phyloP scores from a whole-genome alignment of 1,140 invertebrate species.

The Stegodyphus dumicola region DNA sequence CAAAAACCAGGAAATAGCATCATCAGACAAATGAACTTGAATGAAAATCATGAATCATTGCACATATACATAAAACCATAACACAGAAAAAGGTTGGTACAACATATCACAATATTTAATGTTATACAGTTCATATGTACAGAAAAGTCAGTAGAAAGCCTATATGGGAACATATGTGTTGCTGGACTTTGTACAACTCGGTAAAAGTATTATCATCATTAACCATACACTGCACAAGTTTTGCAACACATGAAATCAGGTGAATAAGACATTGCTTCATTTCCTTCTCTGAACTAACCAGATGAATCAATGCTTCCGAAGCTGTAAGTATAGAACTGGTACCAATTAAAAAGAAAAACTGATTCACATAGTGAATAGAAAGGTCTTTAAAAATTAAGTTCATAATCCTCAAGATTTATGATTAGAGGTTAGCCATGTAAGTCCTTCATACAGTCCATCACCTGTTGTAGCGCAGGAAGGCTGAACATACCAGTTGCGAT shows the following conservation, averaged over 20 bases:
- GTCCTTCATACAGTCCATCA: constrained; percentile 97
- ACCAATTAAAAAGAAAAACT: constrained; percentile 37
- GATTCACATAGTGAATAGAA: constrained; percentile 61
- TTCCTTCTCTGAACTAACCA: neutral
- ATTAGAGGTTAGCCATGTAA: constrained; percentile 88
- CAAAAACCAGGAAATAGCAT: constrained; percentile 7
- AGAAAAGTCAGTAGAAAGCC: constrained; percentile 34
- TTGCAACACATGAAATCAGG: constrained; percentile 17
- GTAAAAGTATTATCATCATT: neutral
- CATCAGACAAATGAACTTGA: constrained; percentile 14
- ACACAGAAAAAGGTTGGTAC: constrained; percentile 39
- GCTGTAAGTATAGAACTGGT: constrained; percentile 42
- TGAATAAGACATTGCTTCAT: constrained; percentile 1
- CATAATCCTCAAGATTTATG: constrained; percentile 57
- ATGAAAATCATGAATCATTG: constrained; percentile 56
- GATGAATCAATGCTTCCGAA: constrained; percentile 26
- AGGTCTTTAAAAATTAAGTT: constrained; percentile 33
- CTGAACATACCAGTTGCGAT: constrained; percentile 99
- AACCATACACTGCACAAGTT: neutral
- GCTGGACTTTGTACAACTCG: neutral
- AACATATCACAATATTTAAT: constrained; percentile 61
- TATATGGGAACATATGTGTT: constrained; percentile 16
- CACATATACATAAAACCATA: constrained; percentile 47
- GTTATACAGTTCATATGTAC: constrained; percentile 38
- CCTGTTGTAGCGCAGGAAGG: constrained; percentile 95